A percentile compares a stretch with the other conserved stretches of the same genome.
Conservation (phyloP, 1,140 invertebrate genomes). For the Armadillidium nasatum region DNA sequence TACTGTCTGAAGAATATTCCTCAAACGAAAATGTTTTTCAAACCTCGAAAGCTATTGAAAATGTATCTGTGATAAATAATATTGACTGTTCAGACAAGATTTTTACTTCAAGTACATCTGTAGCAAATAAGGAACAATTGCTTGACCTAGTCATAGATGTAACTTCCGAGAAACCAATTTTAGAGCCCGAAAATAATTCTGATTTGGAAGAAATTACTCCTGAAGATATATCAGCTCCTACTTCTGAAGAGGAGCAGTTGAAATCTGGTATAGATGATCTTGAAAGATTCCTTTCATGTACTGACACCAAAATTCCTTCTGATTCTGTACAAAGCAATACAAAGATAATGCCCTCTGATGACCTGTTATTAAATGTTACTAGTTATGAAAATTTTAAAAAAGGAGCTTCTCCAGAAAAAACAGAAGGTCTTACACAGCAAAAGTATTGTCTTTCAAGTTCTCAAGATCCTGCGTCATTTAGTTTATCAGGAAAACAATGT, state of each 20-base stretch:
- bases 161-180: not conserved
- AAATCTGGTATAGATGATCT: not conserved
- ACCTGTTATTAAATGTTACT: too few relatives aligned
- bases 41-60: not conserved
- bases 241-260: not conserved
- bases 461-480: too few relatives aligned
- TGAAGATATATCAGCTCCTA: not conserved
- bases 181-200: not conserved
- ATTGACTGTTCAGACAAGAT: not conserved
- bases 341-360: too few relatives aligned
- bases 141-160: not conserved
- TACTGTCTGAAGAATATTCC: not conserved
- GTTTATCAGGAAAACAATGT: too few relatives aligned
- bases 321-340: too few relatives aligned
- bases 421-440: too few relatives aligned
- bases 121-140: not conserved
- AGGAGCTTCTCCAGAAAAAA: not conserved
- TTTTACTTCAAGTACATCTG: not conserved
- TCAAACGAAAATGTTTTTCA: not conserved
- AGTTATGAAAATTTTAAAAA: too few relatives aligned
- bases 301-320: too few relatives aligned
- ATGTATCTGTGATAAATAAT: not conserved
- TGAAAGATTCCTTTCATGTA: not conserved
- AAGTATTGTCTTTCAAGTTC: too few relatives aligned
- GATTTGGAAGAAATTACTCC: not conserved